Conservation (phyloP, 2,888 invertebrate species). For the Drosophila neotestacea region DNA sequence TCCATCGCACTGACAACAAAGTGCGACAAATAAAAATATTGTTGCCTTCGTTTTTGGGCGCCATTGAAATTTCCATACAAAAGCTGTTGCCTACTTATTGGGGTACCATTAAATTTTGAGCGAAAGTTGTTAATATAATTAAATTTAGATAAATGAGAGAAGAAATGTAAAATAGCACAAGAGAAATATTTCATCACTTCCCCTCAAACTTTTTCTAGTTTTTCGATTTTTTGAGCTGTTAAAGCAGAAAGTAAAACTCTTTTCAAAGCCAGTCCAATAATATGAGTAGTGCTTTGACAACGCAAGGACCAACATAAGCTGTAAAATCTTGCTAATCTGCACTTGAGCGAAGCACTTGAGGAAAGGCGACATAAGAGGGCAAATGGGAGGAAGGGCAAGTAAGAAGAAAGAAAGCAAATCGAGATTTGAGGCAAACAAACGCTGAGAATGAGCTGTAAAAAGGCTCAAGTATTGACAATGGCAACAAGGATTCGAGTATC, state of each 20-base stretch:
- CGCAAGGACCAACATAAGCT: constrained; percentile 56
- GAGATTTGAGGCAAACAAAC: constrained; percentile 68
- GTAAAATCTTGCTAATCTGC: constrained; percentile 73
- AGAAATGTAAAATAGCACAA: neutral
- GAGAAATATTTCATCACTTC: neutral
- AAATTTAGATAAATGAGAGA: neutral
- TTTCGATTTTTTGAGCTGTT: neutral
- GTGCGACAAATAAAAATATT: constrained; percentile 18
- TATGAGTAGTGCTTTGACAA: constrained; percentile 23
- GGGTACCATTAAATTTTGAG: neutral
- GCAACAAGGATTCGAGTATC: constrained; percentile 53
- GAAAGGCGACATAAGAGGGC: constrained; percentile 5
- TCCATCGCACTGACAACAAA: neutral
- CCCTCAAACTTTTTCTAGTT: constrained; percentile 1
- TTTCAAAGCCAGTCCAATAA: constrained; percentile 26
- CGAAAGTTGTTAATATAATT: constrained; percentile 17
- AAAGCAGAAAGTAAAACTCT: constrained; percentile 30
- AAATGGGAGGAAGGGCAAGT: neutral
- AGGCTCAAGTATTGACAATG: constrained; percentile 79
- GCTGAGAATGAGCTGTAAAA: constrained; percentile 77
- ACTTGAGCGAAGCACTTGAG: constrained; percentile 67
- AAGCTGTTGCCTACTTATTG: constrained; percentile 14
- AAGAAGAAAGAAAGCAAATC: constrained; percentile 38
- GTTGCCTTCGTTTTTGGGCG: constrained; percentile 7
- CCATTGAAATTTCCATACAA: constrained; percentile 9